Percentiles rank a stretch among this genome's conserved stretches.
Evolutionary conservation across 1,140 invertebrate genomes (phyloP).

Genomic region (Platyscapa corneri): DNA sequence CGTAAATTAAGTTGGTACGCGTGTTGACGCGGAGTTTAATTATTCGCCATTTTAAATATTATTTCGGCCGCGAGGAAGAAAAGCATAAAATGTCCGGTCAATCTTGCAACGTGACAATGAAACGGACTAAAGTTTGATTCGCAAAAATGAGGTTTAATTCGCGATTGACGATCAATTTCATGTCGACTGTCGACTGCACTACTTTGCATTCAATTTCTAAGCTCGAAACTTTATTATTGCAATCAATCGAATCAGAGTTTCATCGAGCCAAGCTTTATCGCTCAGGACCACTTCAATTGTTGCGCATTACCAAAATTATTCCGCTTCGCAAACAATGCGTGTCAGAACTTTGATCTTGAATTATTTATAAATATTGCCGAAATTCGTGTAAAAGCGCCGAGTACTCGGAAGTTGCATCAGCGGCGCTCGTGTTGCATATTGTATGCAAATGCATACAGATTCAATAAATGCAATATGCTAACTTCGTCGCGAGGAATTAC

Average conservation of each 20-base stretch:
- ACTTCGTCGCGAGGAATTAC: constrained; percentile 17
- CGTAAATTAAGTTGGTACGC: not conserved
- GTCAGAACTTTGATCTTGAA: not conserved
- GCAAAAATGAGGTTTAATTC: not conserved
- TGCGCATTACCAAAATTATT: not conserved
- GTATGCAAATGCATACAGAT: constrained; percentile 13
- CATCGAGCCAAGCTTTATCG: no score
- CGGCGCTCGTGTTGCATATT: not conserved
- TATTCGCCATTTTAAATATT: not conserved
- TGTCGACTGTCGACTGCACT: not conserved
- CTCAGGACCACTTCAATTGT: no score
- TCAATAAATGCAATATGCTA: constrained; percentile 37
- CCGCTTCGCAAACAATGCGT: not conserved
- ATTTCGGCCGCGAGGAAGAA: no score
- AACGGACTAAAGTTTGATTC: not conserved
- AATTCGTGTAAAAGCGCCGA: constrained; percentile 2
- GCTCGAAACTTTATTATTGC: not conserved
- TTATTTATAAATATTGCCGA: not conserved
- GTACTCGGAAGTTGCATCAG: not conserved
- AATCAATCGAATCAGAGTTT: not conserved
- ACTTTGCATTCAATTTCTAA: not conserved
- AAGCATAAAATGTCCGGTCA: no score
- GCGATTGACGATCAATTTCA: not conserved
- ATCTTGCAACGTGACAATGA: no score
- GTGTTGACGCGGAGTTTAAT: not conserved